Percentiles rank a stretch among this genome's conserved stretches.
phyloP scores from a whole-genome alignment of 2,113 vertebrate species.

The Monarcha castaneiventris region DNA sequence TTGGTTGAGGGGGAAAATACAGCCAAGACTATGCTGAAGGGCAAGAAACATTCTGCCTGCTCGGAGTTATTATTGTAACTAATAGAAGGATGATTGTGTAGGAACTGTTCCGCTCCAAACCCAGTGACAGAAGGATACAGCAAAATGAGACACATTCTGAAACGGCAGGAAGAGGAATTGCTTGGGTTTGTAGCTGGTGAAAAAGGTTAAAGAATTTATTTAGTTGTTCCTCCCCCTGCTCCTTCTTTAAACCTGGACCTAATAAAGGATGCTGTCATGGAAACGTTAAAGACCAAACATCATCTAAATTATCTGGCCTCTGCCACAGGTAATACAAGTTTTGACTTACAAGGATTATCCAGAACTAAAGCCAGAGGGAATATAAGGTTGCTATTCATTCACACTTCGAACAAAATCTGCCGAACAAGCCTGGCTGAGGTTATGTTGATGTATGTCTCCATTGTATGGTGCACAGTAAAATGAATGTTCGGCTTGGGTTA shows the following conservation, averaged over 20 bases:
- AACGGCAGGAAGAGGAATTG: background rate
- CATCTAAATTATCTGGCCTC: slow-evolving; percentile 23
- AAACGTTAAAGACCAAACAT: slow-evolving; percentile 37
- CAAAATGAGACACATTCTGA: background rate
- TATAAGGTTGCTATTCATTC: slow-evolving; percentile 56
- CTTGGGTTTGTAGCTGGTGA: background rate
- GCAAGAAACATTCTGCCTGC: background rate
- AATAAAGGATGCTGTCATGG: slow-evolving; percentile 58
- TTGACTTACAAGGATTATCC: slow-evolving; percentile 29
- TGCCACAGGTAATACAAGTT: slow-evolving; percentile 44
- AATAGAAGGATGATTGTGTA: background rate
- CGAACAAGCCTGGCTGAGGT: slow-evolving; percentile 8
- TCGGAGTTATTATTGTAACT: background rate
- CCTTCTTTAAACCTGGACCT: background rate
- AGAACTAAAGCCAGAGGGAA: slow-evolving; percentile 12
- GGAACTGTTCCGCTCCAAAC: background rate
- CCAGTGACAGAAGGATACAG: background rate
- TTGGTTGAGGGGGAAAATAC: background rate
- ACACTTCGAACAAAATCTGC: slow-evolving; percentile 37
- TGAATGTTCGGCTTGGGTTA: background rate
- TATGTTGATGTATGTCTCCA: slow-evolving; percentile 9
- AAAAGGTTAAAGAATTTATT: slow-evolving; percentile 5
- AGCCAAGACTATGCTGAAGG: background rate
- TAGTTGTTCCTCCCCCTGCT: background rate
- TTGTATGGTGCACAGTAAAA: background rate